A percentile compares a stretch with the other conserved stretches of the same genome.
These are phyloP conservation scores for Chondrosia reniformis DNA, from an alignment of 37 sponge, comb jelly and placozoan genomes.

Conservation along the genomic window DNA sequence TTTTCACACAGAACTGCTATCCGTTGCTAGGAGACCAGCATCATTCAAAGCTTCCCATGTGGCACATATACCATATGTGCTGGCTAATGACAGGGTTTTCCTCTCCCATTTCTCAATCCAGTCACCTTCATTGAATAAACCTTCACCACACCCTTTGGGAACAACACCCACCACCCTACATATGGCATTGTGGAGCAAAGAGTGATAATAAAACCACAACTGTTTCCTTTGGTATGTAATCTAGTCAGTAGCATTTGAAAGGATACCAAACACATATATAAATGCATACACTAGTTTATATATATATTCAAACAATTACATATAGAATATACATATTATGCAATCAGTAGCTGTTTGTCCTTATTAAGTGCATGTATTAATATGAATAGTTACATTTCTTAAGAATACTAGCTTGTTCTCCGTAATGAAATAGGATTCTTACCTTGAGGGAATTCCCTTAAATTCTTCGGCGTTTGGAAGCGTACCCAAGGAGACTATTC, in stretches of 20 bases:
- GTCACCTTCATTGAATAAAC: conserved; percentile 35
- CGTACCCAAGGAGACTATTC: conserved; percentile 29
- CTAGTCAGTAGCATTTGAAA: not conserved
- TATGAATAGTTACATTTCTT: not conserved
- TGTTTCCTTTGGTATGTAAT: not conserved
- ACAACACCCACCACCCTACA: conserved; percentile 66
- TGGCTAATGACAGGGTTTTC: conserved; percentile 32
- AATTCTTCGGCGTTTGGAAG: conserved; percentile 32
- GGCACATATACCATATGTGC: conserved; percentile 46
- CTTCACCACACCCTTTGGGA: conserved; percentile 38
- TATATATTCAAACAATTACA: not conserved
- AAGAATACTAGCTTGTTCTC: not conserved
- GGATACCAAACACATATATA: not conserved
- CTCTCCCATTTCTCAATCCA: conserved; percentile 38
- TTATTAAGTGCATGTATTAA: not conserved
- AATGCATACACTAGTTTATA: not conserved
- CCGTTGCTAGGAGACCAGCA: conserved; percentile 17
- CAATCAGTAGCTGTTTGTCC: not conserved
- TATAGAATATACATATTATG: not conserved
- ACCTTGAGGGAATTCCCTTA: conserved; percentile 42
- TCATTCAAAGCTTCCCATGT: conserved; percentile 59
- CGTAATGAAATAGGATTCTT: not conserved
- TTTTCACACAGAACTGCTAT: no score
- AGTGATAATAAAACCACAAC: no score
- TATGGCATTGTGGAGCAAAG: no score